Percentiles rank a stretch among this genome's conserved stretches.
These are phyloP conservation scores for Papilio gigon DNA, from an alignment of 2,888 invertebrate genomes.

Conservation along the genomic window DNA sequence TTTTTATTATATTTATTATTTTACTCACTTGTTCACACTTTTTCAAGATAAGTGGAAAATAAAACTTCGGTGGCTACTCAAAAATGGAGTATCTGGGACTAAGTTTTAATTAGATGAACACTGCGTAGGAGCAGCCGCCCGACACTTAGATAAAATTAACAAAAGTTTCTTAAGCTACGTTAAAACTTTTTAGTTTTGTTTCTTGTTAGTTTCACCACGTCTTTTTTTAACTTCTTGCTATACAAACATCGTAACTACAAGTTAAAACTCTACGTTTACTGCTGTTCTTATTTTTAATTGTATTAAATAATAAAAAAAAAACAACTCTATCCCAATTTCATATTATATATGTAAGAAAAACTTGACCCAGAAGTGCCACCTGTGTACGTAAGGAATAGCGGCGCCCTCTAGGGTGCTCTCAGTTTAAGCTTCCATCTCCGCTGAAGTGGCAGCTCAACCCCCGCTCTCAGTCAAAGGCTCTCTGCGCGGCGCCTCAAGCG, in stretches of 20 bases:
- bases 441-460: constrained; percentile 8
- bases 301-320: no score
- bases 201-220: no score
- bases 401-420: constrained; percentile 5
- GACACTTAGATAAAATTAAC: neutral
- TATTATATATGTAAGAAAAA: neutral
- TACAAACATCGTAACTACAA: no score
- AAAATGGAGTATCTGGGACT: neutral
- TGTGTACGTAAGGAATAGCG: neutral
- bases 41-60: neutral
- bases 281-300: no score
- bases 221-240: neutral
- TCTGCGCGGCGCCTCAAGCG: constrained; percentile 4
- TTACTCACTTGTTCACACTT: neutral
- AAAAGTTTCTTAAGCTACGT: neutral
- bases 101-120: constrained; percentile 5
- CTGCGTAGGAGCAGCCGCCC: neutral
- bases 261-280: neutral
- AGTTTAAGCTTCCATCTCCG: neutral
- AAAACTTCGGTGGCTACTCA: neutral
- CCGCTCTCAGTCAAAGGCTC: constrained; percentile 11
- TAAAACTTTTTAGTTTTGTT: neutral
- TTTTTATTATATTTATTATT: neutral
- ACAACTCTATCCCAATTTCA: no score
- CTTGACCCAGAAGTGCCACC: neutral